These are phyloP conservation scores for Tetramorium bicarinatum DNA, from an alignment of 2,888 invertebrate species.

Conservation along the genomic window DNA sequence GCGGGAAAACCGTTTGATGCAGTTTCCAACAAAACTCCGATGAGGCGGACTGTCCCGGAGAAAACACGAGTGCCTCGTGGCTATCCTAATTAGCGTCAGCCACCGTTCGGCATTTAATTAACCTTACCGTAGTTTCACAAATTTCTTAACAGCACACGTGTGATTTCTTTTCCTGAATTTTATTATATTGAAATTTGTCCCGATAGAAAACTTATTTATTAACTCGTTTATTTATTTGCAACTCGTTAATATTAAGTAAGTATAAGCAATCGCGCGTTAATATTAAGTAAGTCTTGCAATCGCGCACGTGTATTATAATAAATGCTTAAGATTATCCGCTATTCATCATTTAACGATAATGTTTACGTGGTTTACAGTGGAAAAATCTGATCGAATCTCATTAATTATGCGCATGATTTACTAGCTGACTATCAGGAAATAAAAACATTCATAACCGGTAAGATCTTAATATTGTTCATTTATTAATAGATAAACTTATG, in stretches of 20 bases:
- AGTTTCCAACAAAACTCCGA: constrained; percentile 29
- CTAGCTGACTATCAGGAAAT: constrained; percentile 15
- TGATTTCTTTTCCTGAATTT: neutral
- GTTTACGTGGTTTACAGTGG: neutral
- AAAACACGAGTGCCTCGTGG: neutral
- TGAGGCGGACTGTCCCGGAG: neutral
- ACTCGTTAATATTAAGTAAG: neutral
- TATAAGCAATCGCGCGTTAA: neutral
- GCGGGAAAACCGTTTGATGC: constrained; percentile 42
- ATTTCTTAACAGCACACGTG: neutral
- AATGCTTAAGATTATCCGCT: neutral
- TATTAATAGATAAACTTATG: neutral
- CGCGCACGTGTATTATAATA: neutral
- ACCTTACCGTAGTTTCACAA: neutral
- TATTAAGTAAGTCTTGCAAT: neutral
- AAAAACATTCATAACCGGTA: constrained; percentile 4
- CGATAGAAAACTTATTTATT: neutral
- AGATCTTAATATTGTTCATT: constrained; percentile 3
- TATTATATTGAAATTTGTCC: neutral
- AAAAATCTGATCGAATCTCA: constrained; percentile 11
- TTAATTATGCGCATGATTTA: constrained; percentile 47
- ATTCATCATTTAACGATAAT: constrained; percentile 10
- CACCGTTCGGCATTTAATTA: constrained; percentile 29
- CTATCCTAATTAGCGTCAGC: constrained; percentile 30
- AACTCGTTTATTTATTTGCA: neutral